Percentiles rank a stretch among this genome's conserved stretches.
Evolutionary conservation across 2,113 vertebrate genomes (phyloP).

Genomic region (Tachysurus vachellii): DNA sequence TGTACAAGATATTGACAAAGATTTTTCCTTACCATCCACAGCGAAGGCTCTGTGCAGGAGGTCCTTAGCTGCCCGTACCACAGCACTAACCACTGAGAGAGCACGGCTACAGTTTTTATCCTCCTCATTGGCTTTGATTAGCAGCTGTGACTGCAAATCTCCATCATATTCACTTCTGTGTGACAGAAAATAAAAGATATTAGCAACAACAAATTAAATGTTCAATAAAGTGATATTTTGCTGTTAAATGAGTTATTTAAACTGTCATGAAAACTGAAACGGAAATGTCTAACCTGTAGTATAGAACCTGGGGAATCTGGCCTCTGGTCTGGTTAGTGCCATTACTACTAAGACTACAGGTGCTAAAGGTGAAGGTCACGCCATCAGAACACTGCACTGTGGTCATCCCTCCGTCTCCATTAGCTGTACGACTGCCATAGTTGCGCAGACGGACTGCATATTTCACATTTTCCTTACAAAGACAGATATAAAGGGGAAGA

Average conservation of each 20-base stretch:
- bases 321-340: constrained; percentile 97
- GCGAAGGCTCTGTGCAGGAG: constrained; percentile 94
- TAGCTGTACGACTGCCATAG: constrained; percentile 97
- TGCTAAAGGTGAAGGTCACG: constrained; percentile 93
- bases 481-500: background rate
- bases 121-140: constrained; percentile 98
- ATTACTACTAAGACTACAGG: constrained; percentile 97
- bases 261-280: background rate
- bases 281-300: constrained; percentile 82
- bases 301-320: constrained; percentile 96
- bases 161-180: constrained; percentile 97
- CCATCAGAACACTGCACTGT: constrained; percentile 96
- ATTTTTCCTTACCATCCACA: constrained; percentile 85
- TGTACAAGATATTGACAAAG: background rate
- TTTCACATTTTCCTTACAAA: constrained; percentile 89
- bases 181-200: background rate
- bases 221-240: background rate
- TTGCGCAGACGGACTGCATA: constrained; percentile 95
- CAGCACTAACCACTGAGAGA: constrained; percentile 94
- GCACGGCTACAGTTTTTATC: constrained; percentile 97
- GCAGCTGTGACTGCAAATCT: constrained; percentile 94
- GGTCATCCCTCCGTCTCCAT: constrained; percentile 97
- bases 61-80: constrained; percentile 93
- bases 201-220: background rate
- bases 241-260: background rate